Conservation (phyloP, 2,113 vertebrate species). For the Dasyurus viverrinus region DNA sequence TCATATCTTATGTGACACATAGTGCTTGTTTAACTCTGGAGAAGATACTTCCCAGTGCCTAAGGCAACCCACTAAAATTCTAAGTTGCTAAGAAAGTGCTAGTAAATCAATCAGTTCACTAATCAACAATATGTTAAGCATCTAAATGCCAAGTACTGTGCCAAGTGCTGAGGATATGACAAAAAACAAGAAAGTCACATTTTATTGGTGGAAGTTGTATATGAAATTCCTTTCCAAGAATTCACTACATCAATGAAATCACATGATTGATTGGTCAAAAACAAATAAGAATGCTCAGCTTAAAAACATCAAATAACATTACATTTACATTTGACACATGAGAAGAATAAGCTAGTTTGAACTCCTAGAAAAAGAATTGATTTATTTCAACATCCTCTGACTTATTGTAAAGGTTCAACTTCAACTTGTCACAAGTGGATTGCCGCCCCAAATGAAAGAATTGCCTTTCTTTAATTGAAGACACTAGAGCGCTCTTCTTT, state of each 20-base stretch:
- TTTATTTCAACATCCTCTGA: rapidly evolving
- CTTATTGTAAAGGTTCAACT: neutral
- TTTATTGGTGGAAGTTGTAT: neutral
- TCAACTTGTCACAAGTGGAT: neutral
- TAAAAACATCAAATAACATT: neutral
- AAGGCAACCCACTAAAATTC: neutral
- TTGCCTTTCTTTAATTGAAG: neutral
- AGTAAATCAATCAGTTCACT: neutral
- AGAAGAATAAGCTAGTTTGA: neutral
- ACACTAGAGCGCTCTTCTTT: neutral
- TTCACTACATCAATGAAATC: neutral
- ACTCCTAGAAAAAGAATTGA: rapidly evolving
- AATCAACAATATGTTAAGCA: neutral
- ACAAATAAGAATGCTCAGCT: neutral
- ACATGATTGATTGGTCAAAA: neutral
- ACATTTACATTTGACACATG: neutral
- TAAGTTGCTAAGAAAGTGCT: neutral
- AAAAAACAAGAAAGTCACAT: neutral
- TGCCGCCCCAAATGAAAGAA: neutral
- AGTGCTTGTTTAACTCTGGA: neutral
- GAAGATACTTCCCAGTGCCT: neutral
- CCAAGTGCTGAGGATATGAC: neutral
- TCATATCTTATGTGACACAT: neutral
- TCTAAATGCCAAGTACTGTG: neutral
- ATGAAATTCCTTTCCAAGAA: neutral